Evolutionary conservation across 2,888 invertebrate genomes (phyloP).

Genomic region (Epinotia ramella): DNA sequence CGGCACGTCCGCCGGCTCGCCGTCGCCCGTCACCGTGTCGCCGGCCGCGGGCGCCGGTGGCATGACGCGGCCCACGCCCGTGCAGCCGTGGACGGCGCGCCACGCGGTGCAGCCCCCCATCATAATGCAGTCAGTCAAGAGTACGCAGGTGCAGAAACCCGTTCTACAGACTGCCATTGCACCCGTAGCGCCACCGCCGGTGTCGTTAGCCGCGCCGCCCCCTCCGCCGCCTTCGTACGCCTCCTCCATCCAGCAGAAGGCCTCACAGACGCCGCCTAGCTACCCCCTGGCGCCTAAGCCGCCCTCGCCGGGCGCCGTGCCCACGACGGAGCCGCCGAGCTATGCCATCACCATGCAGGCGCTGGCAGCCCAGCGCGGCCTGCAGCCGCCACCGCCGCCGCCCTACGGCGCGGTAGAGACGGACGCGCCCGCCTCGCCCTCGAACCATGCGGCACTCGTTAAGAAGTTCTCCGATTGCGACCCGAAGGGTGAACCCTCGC

Average conservation of each 20-base stretch:
- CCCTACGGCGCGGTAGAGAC: slow-evolving; percentile 86
- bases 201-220: slow-evolving; percentile 80
- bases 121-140: slow-evolving; percentile 98
- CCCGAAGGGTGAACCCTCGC: slow-evolving; percentile 81
- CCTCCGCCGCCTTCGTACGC: slow-evolving; percentile 93
- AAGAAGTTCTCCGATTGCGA: slow-evolving; percentile 88
- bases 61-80: slow-evolving; percentile 92
- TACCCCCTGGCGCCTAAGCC: slow-evolving; percentile 83
- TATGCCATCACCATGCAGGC: slow-evolving; percentile 96
- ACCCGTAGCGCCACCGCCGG: slow-evolving; percentile 90
- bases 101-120: slow-evolving; percentile 97
- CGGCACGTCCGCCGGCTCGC: slow-evolving; percentile 92
- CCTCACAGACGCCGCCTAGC: slow-evolving; percentile 79
- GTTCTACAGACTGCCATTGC: slow-evolving; percentile 97
- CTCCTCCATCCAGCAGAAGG: slow-evolving; percentile 91
- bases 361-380: slow-evolving; percentile 88
- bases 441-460: slow-evolving; percentile 87
- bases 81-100: slow-evolving; percentile 93
- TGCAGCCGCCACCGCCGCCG: slow-evolving; percentile 88
- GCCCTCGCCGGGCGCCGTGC: slow-evolving; percentile 86
- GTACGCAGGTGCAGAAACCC: slow-evolving; percentile 98
- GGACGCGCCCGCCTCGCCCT: slow-evolving; percentile 69
- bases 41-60: slow-evolving; percentile 86
- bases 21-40: slow-evolving; percentile 92
- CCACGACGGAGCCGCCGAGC: slow-evolving; percentile 95